These are phyloP conservation scores for Apis mellifera DNA, from an alignment of 1,140 invertebrate genomes.

Conservation along the genomic window Amel_HAv3.1 CM009931.2:14338501-14339000, in stretches of 20 bases:
- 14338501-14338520: no score
- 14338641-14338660: background rate
- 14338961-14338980: constrained; percentile 36
- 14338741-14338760: background rate
- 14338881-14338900: constrained; percentile 66
- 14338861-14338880: constrained; percentile 40
- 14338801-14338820: background rate
- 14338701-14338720: background rate
- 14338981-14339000: no score
- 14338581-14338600: no score
- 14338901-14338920: constrained; percentile 77
- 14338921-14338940: constrained; percentile 55
- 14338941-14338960: constrained; percentile 17
- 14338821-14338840: background rate
- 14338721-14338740: background rate
- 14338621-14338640: background rate
- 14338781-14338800: background rate
- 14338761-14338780: background rate
- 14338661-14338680: no score
- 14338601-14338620: no score
- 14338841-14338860: constrained; percentile 59
- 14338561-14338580: background rate
- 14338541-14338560: background rate
- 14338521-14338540: background rate
- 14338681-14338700: no score